Evolutionary conservation across 2,113 vertebrate species (phyloP), one percentile per base, ranked within the genome.

Genomic region (Sylvietta virens): DNA sequence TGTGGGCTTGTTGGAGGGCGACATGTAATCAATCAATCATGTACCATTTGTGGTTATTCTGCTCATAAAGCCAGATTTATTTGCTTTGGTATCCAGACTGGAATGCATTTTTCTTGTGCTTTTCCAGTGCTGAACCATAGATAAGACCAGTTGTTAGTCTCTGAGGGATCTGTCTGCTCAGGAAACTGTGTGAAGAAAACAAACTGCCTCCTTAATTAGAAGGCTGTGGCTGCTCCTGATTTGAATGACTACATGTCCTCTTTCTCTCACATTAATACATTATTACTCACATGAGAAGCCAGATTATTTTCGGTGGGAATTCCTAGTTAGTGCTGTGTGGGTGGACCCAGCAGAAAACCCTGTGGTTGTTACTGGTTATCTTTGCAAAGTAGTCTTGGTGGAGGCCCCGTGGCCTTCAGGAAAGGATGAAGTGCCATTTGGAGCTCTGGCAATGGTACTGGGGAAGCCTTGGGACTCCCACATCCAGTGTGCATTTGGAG

Each of bases 201-300:
- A 92, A 86, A 77, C 81, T 64, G 67, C 47, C 87, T 86, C 76
- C 85, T 91, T 90, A 86, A 73, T 94, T 94, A 88, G 70, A 58
- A 77, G 33, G 23, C 47, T 91, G 54, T 50, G 66, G 21, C 70
- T 82, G 42, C 54, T 96, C 17, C 67, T 69, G 42, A 37, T 86
- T 62, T 81, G 76, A 93, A 78, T 88, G 85, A 67, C 47, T 88
- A 78, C 73, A 83, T 83, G 79, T 45, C 22, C 50, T 42, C 54
- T 85, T 92, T 86, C 47, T 77, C 67, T 92, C 64, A 86, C 37
- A 82, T 85, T 82, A 87, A 65, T 82, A 37, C 39, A 51, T 84
- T 84, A 71, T 88, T 94, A 91, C 51, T 86, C 80, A 67, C 80
- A 84, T n/a, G 37, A 79, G 65, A 92, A 78, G 56, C 47, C 64